Percentiles rank a stretch among this genome's conserved stretches.
phyloP scores from a whole-genome alignment of 2,888 invertebrate species.

The Hypena proboscidalis region DNA sequence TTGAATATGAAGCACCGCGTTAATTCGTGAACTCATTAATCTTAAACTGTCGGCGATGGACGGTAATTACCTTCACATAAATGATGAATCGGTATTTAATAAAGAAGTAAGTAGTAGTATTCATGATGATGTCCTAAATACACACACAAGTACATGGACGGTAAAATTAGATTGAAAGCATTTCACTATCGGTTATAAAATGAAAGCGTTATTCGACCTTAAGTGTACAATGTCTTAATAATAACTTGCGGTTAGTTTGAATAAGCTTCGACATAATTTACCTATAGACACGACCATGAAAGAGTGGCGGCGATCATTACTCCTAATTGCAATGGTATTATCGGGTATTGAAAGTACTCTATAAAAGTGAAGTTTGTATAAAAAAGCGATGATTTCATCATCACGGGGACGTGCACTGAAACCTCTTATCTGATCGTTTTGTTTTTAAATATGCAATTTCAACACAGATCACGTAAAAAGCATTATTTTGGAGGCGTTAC shows the following conservation, averaged over 20 bases:
- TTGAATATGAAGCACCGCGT: constrained; percentile 39
- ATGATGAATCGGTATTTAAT: constrained; percentile 63
- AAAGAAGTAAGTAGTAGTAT: constrained; percentile 25
- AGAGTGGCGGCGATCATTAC: constrained; percentile 62
- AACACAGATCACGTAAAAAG: too few species aligned
- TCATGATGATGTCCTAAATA: constrained; percentile 12
- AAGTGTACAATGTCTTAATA: constrained; percentile 13
- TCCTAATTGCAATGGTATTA: constrained; percentile 72
- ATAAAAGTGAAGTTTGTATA: constrained; percentile 1
- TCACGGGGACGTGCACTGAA: neutral
- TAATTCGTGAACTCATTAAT: constrained; percentile 66
- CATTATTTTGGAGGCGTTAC: too few species aligned
- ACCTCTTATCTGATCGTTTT: too few species aligned
- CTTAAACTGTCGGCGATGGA: constrained; percentile 51
- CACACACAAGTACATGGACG: neutral
- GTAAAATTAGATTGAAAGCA: neutral
- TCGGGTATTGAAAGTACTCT: constrained; percentile 59
- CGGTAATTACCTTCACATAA: constrained; percentile 63
- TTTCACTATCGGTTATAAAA: constrained; percentile 8
- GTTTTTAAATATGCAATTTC: too few species aligned
- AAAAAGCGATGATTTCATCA: constrained; percentile 3
- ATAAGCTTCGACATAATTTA: constrained; percentile 60
- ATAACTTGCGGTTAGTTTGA: constrained; percentile 48
- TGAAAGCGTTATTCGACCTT: constrained; percentile 1
- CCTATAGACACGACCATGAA: constrained; percentile 43